Evolutionary conservation across 2,888 invertebrate genomes (phyloP), one percentile per base, ranked within the genome.

Genomic region (Lasius fuliginosus): DNA sequence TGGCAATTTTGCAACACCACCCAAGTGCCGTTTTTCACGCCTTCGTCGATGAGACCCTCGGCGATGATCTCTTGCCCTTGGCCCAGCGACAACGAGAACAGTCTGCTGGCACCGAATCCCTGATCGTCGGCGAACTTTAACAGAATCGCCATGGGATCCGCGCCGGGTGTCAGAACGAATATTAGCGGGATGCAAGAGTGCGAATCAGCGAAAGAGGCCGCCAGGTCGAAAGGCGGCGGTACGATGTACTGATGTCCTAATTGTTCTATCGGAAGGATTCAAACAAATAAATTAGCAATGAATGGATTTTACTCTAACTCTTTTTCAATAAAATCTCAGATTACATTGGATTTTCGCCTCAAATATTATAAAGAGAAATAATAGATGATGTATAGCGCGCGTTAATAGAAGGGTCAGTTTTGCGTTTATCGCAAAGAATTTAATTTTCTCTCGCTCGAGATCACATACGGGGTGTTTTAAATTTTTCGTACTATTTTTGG

Each of bases 1-100:
- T 99, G 99, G 94, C 99, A 99, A 95, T 99, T 99, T 95, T 99
- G 99, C 85, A 99, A 95, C 27, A 99, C 97, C 0, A 99, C 98
- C 99, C 99, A 99, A 64, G 97, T 97, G 3, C 99, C 99, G 90
- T 97, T 97, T 91, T 97, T 97, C 5, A 97, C 96, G 1, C 98
- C 99, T 89, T 98, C 97, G 65, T 98, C 97, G 71, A 99, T 98
- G 94, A 99, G 96, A 93, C 96, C 97, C 33, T 98, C 96, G 1
- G 99, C 99, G 89, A 98, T 97, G 0, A 98, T 97, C 2, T 98
- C 99, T 95, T 99, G 99, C 0, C 99, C 99, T 95, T 99, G 99
- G 1, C 98, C 98, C 88, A 99, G 95, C 0, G 99, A 99, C 62
- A 99, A 95, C 0, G 98, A 98, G 93, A 97, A 98, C 88, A 97